Base-by-base conservation (phyloP, 2,797 vertebrate species). In the Brotula barbata region DNA sequence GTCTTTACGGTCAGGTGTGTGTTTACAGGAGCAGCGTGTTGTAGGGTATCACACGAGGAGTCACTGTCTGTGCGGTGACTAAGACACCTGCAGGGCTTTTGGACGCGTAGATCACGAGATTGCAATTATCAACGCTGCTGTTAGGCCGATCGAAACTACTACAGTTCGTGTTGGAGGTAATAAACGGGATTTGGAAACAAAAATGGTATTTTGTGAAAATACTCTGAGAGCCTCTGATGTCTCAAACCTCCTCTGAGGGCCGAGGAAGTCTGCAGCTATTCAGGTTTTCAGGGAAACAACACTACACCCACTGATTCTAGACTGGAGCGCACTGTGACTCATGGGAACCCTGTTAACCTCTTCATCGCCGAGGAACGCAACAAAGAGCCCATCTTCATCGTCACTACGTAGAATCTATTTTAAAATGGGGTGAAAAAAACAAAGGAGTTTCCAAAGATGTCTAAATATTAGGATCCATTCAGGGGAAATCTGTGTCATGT, bases 21-120 rank as follows among this genome's bases (percentile, higher is more conserved):
- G 55, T 84, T 72, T 64, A 64, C 36, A 47, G 25, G 61, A 68
- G 62, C 25, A 25, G 47, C 7, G 1, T 55, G 33, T 55, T 58
- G 31, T 54, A 40, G 68, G 50, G 50, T 39, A 34, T 64, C 60
- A 43, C 48, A 49, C n/a, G 68, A 50, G 55, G 58, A 16, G 47
- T 68, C 71, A 53, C 33, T 59, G 75, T 83, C 82, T 87, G 64
- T 45, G 8, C 7, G 44, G 13, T 86, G 84, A 84, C 58, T 76
- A 64, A 79, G 4, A 48, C 16, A 51, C 19, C 64, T 17, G 45
- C 19, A 17, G 40, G 33, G 28, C 14, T 53, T 22, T 56, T 56
- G 58, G 22, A 31, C 12, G n/a, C 7, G 28, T 22, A 15, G 6
- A 44, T 45, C 14, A 12, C 19, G 12, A 22, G 48, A 58, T 40